phyloP scores from a whole-genome alignment of 2,113 vertebrate genomes.

The Motacilla tschutschensis region DNA sequence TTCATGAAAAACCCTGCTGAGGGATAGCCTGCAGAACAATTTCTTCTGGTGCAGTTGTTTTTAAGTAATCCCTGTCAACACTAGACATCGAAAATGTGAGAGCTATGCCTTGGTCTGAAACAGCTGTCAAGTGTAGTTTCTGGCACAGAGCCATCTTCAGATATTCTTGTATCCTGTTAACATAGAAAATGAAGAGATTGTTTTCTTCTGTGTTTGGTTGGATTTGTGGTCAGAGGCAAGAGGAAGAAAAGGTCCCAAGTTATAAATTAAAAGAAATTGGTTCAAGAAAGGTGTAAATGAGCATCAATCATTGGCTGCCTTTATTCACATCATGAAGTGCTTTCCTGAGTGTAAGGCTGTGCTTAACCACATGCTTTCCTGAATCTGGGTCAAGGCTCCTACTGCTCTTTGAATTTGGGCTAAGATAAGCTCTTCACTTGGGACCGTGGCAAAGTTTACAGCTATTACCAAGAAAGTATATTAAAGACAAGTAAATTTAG shows the following conservation, averaged over 20 bases:
- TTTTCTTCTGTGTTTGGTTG: neutral
- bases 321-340: neutral
- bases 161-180: neutral
- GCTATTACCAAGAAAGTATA: neutral
- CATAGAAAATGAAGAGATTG: neutral
- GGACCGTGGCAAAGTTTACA: neutral
- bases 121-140: slow-evolving; percentile 40
- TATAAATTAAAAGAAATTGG: neutral
- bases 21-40: slow-evolving; percentile 29
- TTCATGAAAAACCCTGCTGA: slow-evolving; percentile 29
- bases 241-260: neutral
- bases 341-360: neutral
- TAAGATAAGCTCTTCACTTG: neutral
- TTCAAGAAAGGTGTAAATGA: slow-evolving; percentile 4
- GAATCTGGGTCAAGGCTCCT: neutral
- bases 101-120: neutral
- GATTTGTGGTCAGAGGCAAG: neutral
- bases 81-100: neutral
- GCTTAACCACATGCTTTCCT: neutral
- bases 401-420: neutral
- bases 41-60: slow-evolving; percentile 35
- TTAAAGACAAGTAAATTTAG: neutral
- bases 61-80: slow-evolving; percentile 38
- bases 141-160: slow-evolving; percentile 12
- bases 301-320: neutral